Evolutionary conservation across 2,113 vertebrate genomes (phyloP), one percentile per base, ranked within the genome.

Genomic region (Indri indri): DNA sequence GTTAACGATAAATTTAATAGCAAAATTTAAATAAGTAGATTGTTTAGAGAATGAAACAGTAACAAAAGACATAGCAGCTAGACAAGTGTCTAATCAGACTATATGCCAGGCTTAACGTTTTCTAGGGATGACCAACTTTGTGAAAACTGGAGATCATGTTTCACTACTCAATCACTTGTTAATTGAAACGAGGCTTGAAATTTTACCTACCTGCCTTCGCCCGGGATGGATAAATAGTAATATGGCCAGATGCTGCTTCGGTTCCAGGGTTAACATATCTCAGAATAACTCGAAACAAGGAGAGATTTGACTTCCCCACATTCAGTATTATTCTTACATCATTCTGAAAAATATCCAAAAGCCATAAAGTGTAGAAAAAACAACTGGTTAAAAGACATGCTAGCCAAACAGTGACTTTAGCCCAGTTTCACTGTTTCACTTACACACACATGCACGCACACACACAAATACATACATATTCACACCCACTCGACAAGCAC

Each of bases 301-400:
- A 98, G 87, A 96, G 98, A 82, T 96, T 98, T 91, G 99, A 98
- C 70, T 98, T 99, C 96, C 98, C 99, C 96, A 99, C 99, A 97
- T 99, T 99, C 98, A 99, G 98, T 97, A 97, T 98, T 98, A 99
- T 98, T 98, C 98, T 99, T 96, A 99, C 99, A 99, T 99, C 99
- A 97, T 98, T 99, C 99, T 99, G 99, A 97, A 99, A 99, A 98
- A 98, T 61, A 96, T 18, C 97, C 93, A 93, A 73, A 90, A 86
- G 93, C 81, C 96, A 0, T 96, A 94, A 97, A 97, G 79, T 92
- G 95, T 68, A 91, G 85, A 98, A 97, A 18, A 96, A 88, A 96
- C 85, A 89, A 68, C 79, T 68, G 70, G 71, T 90, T 83, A 96
- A 97, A 97, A 97, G 96, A 97, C 96, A 98, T 95, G 96, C 87